A percentile compares a stretch with the other conserved stretches of the same genome.
These are phyloP conservation scores for Hermatobates lingyangjiaoensis DNA, from an alignment of 1,140 invertebrate genomes.

Conservation along the genomic window DNA sequence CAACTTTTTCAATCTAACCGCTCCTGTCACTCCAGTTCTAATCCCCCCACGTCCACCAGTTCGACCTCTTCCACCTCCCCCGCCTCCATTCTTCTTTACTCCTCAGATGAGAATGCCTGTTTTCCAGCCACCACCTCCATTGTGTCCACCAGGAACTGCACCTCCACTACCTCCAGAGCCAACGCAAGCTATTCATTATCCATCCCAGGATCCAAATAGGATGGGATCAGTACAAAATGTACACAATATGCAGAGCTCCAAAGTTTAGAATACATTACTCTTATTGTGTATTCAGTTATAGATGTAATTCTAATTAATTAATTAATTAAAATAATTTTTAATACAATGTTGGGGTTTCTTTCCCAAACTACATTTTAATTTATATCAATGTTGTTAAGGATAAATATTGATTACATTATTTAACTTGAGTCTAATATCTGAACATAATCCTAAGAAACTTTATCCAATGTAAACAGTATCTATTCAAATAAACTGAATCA, in stretches of 20 bases:
- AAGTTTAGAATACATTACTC: not conserved
- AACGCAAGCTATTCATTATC: conserved; percentile 57
- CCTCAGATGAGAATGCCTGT: conserved; percentile 28
- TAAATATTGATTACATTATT: too few relatives aligned
- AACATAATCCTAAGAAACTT: too few relatives aligned
- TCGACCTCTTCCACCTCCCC: conserved; percentile 16
- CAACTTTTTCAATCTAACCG: conserved; percentile 62
- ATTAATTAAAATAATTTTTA: too few relatives aligned
- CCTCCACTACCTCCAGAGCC: conserved; percentile 27
- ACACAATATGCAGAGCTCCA: not conserved
- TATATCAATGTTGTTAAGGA: too few relatives aligned
- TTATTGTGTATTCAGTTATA: too few relatives aligned
- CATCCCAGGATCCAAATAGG: conserved; percentile 80
- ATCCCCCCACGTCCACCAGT: conserved; percentile 31
- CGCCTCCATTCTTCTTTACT: conserved; percentile 21
- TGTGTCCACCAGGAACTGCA: conserved; percentile 19
- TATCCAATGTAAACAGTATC: too few relatives aligned
- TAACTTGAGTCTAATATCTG: too few relatives aligned
- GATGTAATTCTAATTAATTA: too few relatives aligned
- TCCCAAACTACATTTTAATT: too few relatives aligned
- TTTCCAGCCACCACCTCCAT: conserved; percentile 16
- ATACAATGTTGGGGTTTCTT: too few relatives aligned
- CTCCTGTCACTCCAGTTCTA: conserved; percentile 31
- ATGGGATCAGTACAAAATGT: conserved; percentile 44
- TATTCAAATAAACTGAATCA: too few relatives aligned